These are phyloP conservation scores for Clepsis dumicolana DNA, from an alignment of 2,888 invertebrate genomes.

Conservation along the genomic window DNA sequence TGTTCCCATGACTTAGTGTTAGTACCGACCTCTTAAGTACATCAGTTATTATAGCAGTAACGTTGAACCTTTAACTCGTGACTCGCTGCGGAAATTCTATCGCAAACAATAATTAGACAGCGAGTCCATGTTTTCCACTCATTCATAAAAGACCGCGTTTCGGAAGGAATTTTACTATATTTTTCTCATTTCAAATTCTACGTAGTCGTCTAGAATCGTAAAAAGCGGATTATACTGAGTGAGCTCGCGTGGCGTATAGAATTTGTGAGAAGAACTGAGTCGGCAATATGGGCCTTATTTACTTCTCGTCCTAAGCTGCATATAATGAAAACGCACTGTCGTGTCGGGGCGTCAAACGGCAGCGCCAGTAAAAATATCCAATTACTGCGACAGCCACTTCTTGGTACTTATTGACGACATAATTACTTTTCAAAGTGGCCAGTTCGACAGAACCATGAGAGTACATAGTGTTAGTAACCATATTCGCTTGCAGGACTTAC, in stretches of 20 bases:
- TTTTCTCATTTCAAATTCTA: slow-evolving; percentile 84
- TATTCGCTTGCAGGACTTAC: background rate
- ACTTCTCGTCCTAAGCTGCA: slow-evolving; percentile 83
- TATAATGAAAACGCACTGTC: slow-evolving; percentile 86
- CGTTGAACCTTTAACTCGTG: background rate
- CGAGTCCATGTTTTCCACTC: slow-evolving; percentile 60
- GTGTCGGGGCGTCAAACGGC: slow-evolving; percentile 74
- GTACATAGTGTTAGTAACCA: too few species aligned
- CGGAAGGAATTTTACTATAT: slow-evolving; percentile 79
- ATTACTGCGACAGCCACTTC: slow-evolving; percentile 45
- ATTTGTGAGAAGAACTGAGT: slow-evolving; percentile 79
- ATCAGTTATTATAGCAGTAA: background rate
- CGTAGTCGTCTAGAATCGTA: slow-evolving; percentile 82
- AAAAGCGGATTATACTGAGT: slow-evolving; percentile 83
- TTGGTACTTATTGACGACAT: slow-evolving; percentile 58
- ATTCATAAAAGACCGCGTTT: slow-evolving; percentile 70
- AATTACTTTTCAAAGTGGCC: background rate
- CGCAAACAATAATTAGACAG: slow-evolving; percentile 18
- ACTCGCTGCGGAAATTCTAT: background rate
- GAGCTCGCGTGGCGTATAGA: slow-evolving; percentile 74
- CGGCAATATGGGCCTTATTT: slow-evolving; percentile 85
- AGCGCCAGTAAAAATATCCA: slow-evolving; percentile 70
- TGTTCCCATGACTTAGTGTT: background rate
- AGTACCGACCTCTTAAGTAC: background rate
- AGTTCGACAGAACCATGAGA: background rate